Conservation (phyloP, 2,888 invertebrate genomes). For the Catocala sponsa region DNA sequence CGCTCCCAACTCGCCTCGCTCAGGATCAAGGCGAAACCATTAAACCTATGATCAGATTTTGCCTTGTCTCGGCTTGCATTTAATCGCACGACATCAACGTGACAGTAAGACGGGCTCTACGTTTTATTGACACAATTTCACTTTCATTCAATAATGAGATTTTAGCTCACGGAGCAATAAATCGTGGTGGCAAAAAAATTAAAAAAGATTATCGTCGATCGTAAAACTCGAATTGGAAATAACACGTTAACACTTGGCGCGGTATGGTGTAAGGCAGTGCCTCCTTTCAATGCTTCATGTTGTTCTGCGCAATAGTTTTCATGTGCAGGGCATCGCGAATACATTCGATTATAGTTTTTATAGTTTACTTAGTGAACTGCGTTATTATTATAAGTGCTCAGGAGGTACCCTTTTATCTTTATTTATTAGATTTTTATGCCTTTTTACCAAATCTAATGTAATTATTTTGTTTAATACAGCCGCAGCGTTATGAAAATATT, state of each 20-base stretch:
- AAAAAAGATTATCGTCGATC: constrained; percentile 39
- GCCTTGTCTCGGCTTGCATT: constrained; percentile 62
- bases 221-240: constrained; percentile 42
- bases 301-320: constrained; percentile 51
- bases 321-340: constrained; percentile 55
- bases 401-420: constrained; percentile 43
- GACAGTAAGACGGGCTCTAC: constrained; percentile 35
- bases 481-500: constrained; percentile 17
- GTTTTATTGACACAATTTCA: constrained; percentile 43
- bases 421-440: background rate
- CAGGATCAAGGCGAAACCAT: constrained; percentile 79
- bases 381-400: constrained; percentile 37
- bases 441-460: background rate
- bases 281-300: constrained; percentile 44
- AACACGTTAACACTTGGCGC: constrained; percentile 41
- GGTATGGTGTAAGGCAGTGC: constrained; percentile 37
- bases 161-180: constrained; percentile 25
- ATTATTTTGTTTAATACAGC: background rate
- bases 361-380: constrained; percentile 31
- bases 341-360: constrained; percentile 43
- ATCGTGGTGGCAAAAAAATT: constrained; percentile 22
- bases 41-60: constrained; percentile 77
- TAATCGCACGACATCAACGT: constrained; percentile 57
- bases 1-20: constrained; percentile 66
- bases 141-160: constrained; percentile 34